Base-by-base conservation (phyloP, 2,888 invertebrate species). In the Nomada lathburiana region DNA sequence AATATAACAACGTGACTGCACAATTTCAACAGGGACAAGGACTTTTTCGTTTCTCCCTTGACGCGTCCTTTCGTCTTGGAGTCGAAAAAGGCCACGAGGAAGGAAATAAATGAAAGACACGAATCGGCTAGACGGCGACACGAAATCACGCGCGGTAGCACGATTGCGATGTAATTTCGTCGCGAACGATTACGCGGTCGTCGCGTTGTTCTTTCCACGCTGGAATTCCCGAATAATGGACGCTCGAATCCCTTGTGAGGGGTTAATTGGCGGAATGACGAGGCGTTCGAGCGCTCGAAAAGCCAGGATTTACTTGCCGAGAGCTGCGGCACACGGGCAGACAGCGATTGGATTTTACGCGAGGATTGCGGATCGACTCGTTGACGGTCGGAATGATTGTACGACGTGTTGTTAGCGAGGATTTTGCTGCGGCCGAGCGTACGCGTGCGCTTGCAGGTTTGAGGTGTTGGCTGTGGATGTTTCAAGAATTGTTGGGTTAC, bases 1-100 rank as follows among this genome's bases (percentile, higher is more conserved):
- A 91, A 91, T 91, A 90, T 91, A 91, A 88, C 90, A 90, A 90
- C 90, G 84, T 91, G 91, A 91, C 91, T 91, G 87, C 83, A 90
- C 89, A 74, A 88, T 91, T 89, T 90, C 88, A 85, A 64, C 20
- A 2, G 44, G 16, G 79, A 55, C 20, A 13, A 52, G 68, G 13
- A 50, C 70, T 71, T 47, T 23, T 53, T 50, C 13, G 44, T 13
- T 70, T 18, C 36, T 29, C 47, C 20, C 53, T 65, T 10, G 20
- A 42, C 42, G 42, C 9, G 44, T 55, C 55, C 42, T 20, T 55
- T 63, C 67, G 53, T 65, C 16, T 18, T 53, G 44, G 11, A 26
- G 2, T 69, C 23, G 20, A n/a, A n/a, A 23, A 23, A 10, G 16
- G 29, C 11, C 5, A 16, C 16, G 26, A 26, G 26, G 18, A 2